phyloP scores from a whole-genome alignment of 2,888 invertebrate species.

The Actias luna region DNA sequence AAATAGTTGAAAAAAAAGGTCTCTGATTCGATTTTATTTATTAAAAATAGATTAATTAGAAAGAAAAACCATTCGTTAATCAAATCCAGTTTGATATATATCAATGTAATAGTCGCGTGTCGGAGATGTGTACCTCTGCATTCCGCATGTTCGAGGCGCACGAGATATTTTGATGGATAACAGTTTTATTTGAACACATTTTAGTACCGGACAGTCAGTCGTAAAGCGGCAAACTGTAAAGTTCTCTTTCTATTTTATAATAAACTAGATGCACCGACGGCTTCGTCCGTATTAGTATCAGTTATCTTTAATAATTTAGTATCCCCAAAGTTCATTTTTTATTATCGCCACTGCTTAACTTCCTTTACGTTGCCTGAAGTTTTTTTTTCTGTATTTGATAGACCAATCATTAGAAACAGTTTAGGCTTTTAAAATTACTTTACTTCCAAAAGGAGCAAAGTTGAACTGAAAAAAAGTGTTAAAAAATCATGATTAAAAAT shows the following conservation, averaged over 20 bases:
- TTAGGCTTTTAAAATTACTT: no score
- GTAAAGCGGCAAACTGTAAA: constrained; percentile 44
- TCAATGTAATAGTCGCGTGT: constrained; percentile 20
- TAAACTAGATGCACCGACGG: background rate
- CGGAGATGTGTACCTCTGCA: constrained; percentile 48
- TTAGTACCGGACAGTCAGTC: constrained; percentile 55
- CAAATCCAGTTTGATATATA: constrained; percentile 10
- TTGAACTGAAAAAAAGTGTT: no score
- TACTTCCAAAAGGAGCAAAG: no score
- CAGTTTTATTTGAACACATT: constrained; percentile 67
- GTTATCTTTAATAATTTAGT: no score
- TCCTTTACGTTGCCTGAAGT: no score
- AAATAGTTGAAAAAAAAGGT: no score
- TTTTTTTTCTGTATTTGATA: no score
- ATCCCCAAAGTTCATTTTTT: background rate
- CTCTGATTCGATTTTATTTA: no score
- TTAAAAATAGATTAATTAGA: no score
- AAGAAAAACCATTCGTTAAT: background rate
- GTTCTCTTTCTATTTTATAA: constrained; percentile 15
- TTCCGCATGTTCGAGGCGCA: constrained; percentile 49
- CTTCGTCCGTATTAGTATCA: background rate
- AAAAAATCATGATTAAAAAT: no score
- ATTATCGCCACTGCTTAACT: background rate
- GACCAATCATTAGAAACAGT: no score
- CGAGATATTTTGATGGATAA: constrained; percentile 67